Base-by-base conservation (phyloP, 2,888 invertebrate genomes). In the Cataglyphis albicans region DNA sequence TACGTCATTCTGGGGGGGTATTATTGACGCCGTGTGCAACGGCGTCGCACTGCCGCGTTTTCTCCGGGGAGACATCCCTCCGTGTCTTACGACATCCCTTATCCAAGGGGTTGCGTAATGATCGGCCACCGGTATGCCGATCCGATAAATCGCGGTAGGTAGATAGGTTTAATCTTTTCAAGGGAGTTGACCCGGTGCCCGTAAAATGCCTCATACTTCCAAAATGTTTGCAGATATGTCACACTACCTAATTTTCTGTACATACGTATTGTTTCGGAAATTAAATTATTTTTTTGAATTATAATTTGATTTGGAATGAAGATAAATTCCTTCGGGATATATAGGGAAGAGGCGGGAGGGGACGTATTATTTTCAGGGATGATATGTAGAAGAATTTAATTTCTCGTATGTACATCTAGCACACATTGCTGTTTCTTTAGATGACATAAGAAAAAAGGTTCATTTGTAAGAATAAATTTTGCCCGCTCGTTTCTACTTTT, bases 1-100 rank as follows among this genome's bases (percentile, higher is more conserved):
- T 94, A 93, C 94, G 94, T 94, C 94, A 93, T 92, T 90, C 89
- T 84, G 89, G 41, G 52, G 68, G 55, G 55, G 91, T 91, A 92
- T 92, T 93, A 93, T 93, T 91, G 93, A 94, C 93, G 89, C 89
- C 89, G 87, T 85, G 84, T 88, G 86, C 84, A 82, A 64, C 88
- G 83, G 89, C 85, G 85, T 89, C 89, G 82, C 89, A 86, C 85
- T 86, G 89, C 85, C 85, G 89, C 68, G 85, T 86, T 83, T 52
- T 81, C 82, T 80, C 82, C 57, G 52, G n/a, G 83, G 88, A 82
- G 61, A 44, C 85, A 61, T 83, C 81, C 82, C 82, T 73, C 48
- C 48, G 44, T 65, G 25, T 44, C 59, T 32, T 35, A 21, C 44
- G 32, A 48, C 59, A 59, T 59, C 59, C 32, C 48, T 70, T 59